Evolutionary conservation across 2,113 vertebrate genomes (phyloP).

Genomic region (Scortum barcoo): DNA sequence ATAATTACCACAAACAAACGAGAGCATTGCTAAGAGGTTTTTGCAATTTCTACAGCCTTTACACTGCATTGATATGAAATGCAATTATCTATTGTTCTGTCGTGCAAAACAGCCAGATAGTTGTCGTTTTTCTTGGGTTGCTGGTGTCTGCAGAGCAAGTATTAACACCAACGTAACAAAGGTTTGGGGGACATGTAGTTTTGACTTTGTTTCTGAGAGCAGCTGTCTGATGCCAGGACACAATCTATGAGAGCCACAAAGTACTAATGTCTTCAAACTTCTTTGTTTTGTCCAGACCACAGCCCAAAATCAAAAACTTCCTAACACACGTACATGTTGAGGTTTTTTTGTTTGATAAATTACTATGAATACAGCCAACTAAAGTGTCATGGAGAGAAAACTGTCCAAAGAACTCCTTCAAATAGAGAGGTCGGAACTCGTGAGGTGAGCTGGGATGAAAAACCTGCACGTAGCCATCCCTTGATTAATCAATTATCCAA

Average conservation of each 20-base stretch:
- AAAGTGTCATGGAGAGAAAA: neutral
- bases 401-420: neutral
- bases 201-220: neutral
- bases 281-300: too few relatives aligned
- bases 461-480: neutral
- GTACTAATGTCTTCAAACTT: too few relatives aligned
- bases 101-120: neutral
- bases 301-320: too few relatives aligned
- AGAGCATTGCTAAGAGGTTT: neutral
- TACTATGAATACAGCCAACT: neutral
- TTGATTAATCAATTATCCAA: neutral
- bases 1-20: slow-evolving; percentile 31
- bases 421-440: neutral
- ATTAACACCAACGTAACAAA: neutral
- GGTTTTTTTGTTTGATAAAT: neutral
- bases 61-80: neutral
- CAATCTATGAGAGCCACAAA: neutral
- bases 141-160: neutral
- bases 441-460: neutral
- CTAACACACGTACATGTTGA: too few relatives aligned
- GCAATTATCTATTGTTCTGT: neutral
- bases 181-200: neutral
- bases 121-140: neutral
- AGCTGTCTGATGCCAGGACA: too few relatives aligned
- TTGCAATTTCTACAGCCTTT: neutral